phyloP scores from a whole-genome alignment of 2,888 invertebrate species.

The Melanotus villosus region DNA sequence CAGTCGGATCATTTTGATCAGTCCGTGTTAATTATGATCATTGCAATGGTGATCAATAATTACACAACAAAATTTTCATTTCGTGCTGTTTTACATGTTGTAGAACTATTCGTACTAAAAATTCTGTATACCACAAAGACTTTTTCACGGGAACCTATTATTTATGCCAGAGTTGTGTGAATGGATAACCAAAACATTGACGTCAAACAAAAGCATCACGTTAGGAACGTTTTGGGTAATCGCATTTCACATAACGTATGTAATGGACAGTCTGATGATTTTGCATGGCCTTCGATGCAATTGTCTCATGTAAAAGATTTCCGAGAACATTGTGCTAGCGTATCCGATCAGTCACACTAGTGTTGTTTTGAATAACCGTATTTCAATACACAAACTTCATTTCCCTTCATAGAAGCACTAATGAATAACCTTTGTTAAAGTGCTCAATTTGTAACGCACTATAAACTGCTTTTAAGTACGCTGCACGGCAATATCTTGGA shows the following conservation, averaged over 20 bases:
- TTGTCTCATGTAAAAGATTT: constrained; percentile 52
- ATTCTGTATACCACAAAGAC: too few species aligned
- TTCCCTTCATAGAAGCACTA: constrained; percentile 28
- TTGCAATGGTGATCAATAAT: too few species aligned
- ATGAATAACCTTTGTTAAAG: constrained; percentile 36
- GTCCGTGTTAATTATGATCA: too few species aligned
- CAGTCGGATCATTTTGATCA: too few species aligned
- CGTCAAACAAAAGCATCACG: neutral
- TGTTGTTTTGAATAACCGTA: constrained; percentile 37
- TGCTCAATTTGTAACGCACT: constrained; percentile 34
- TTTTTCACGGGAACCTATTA: constrained; percentile 4
- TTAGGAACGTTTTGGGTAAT: neutral
- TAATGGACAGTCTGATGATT: constrained; percentile 40
- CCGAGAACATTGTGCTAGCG: constrained; percentile 46
- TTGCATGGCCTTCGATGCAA: constrained; percentile 52
- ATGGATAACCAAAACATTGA: neutral
- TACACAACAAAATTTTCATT: too few species aligned
- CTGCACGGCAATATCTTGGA: neutral
- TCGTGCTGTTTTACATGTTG: too few species aligned
- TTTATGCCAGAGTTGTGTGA: neutral
- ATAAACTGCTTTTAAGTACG: constrained; percentile 26
- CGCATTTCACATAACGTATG: constrained; percentile 20
- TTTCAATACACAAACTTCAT: constrained; percentile 25
- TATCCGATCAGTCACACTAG: constrained; percentile 50
- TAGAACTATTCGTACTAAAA: too few species aligned